Conservation (phyloP, 2,797 vertebrate species). For the Vespertilio murinus region DNA sequence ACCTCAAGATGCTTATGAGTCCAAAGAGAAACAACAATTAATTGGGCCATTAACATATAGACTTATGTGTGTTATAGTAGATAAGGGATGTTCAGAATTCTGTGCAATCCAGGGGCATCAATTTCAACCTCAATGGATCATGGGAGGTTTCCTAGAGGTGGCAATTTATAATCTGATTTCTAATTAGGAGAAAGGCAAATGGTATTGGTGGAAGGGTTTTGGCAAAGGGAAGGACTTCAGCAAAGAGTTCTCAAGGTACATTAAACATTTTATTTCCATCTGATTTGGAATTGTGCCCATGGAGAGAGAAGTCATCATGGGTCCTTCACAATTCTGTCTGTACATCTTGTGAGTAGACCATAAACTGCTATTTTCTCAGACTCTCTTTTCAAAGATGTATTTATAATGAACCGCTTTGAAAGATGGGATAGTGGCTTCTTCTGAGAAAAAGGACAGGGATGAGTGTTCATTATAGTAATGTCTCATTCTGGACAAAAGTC, state of each 20-base stretch:
- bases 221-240: not conserved
- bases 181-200: not conserved
- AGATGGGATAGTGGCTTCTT: not conserved
- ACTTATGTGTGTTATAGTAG: not conserved
- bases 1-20: not conserved
- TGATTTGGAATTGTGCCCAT: not conserved
- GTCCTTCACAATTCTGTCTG: not conserved
- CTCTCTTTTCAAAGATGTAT: not conserved
- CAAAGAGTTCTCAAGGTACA: not conserved
- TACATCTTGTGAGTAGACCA: not conserved
- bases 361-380: not conserved
- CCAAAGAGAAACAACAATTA: not conserved
- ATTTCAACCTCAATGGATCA: not conserved
- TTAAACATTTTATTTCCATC: not conserved
- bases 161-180: not conserved
- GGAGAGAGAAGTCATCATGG: not conserved
- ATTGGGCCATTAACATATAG: not conserved
- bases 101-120: not conserved
- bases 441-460: not conserved
- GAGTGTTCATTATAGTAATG: not conserved
- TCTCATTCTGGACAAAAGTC: not conserved
- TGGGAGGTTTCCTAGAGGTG: not conserved
- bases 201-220: not conserved
- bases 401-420: not conserved
- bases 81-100: not conserved